These are phyloP conservation scores for Anagyrus pseudococci DNA, from an alignment of 2,888 invertebrate species.

Conservation along the genomic window DNA sequence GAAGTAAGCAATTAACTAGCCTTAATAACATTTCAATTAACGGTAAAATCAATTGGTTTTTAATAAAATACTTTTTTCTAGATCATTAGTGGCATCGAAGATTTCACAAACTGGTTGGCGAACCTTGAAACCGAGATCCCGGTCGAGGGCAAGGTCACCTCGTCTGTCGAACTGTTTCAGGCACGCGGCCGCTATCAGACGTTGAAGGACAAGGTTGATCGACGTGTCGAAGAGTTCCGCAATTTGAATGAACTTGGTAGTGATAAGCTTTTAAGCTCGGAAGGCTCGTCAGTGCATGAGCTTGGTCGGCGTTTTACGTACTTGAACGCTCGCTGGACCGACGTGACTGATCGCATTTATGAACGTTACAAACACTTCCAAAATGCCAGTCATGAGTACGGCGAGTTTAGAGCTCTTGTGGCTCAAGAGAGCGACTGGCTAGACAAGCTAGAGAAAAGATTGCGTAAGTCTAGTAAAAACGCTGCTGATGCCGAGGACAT, in stretches of 20 bases:
- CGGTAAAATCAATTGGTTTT: background rate
- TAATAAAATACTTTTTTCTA: constrained; percentile 38
- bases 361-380: constrained; percentile 71
- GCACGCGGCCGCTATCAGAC: constrained; percentile 75
- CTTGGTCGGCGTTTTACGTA: constrained; percentile 73
- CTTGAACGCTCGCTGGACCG: constrained; percentile 76
- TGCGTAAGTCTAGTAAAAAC: constrained; percentile 72
- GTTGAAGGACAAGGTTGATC: constrained; percentile 76
- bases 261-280: constrained; percentile 69
- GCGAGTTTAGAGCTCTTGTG: constrained; percentile 79
- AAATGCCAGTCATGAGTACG: constrained; percentile 79
- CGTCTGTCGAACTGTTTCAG: constrained; percentile 75
- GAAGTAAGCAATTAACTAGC: constrained; percentile 55
- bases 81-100: constrained; percentile 65
- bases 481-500: constrained; percentile 92
- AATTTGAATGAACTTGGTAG: constrained; percentile 75
- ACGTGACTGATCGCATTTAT: constrained; percentile 73
- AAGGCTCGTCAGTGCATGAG: constrained; percentile 66
- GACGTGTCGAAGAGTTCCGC: constrained; percentile 71
- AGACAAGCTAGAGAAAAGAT: constrained; percentile 78
- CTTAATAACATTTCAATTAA: background rate
- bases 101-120: constrained; percentile 70
- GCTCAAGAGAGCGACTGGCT: constrained; percentile 83
- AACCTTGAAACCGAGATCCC: constrained; percentile 71
- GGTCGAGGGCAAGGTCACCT: constrained; percentile 66